Evolutionary conservation across 92 coral and sea anemone genomes (phyloP), one percentile per base, ranked within the genome.

Genomic region (Galaxea fascicularis): DNA sequence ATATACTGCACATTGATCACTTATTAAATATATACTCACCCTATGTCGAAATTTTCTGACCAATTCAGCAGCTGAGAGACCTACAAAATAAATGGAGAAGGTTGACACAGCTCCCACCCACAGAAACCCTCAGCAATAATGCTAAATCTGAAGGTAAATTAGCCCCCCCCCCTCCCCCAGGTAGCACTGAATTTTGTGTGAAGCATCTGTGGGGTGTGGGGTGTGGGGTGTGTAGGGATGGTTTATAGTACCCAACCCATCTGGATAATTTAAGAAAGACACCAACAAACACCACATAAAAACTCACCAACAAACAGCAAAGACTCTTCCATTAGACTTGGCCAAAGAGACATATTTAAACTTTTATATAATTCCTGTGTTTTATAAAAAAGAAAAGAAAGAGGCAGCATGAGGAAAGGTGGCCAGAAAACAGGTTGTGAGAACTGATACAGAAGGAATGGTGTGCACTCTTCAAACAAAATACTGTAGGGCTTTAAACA

Each of bases 291-390:
- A 49, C 26, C 4, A 26, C 71, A 49, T 41, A 18, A 11, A 17
- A 41, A 79, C 95, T 78, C 59, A 94, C 98, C 95, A 27, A 94
- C 85, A 77, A 72, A 86, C 51, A 94, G 75, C 35, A 94, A 90
- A 54, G 93, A 83, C 51, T 93, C 93, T 16, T 86, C 95, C 86
- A 87, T 53, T 49, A 91, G 65, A 79, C 76, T 89, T 62, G 90
- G 90, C 64, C 92, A 82, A 45, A 94, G 30, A 15, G 98, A 84
- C 59, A 64, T 56, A 87, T 92, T 94, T 44, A 94, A 83, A 90
- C 73, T 86, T 35, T 87, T 87, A 78, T 92, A 94, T 75, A 94
- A 76, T 63, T 94, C 95, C 98, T 94, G 71, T 29, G 16, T 17
- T 20, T 1, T 22, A 17, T n/a, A 15, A 31, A 35, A 21, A 28